Evolutionary conservation across 2,888 invertebrate genomes (phyloP).

Genomic region (Melanostoma mellinum): DNA sequence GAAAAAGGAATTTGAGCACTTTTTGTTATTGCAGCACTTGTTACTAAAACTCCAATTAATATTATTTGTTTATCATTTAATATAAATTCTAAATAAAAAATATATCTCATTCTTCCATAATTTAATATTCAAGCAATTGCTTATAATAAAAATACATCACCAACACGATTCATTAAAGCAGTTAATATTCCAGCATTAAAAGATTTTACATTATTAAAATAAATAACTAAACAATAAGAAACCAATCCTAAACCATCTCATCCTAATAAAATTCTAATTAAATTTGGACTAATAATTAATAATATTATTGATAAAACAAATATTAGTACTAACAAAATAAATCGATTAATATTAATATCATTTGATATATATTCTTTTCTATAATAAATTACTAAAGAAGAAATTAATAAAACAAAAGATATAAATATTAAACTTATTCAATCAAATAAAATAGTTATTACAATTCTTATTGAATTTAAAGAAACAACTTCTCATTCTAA

Average conservation of each 20-base stretch:
- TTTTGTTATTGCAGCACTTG: constrained; percentile 87
- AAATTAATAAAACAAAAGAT: constrained; percentile 86
- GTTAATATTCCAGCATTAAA: constrained; percentile 89
- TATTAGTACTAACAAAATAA: constrained; percentile 86
- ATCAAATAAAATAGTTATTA: constrained; percentile 84
- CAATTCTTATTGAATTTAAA: constrained; percentile 82
- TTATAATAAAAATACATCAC: constrained; percentile 87
- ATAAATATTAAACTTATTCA: constrained; percentile 86
- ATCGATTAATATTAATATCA: constrained; percentile 85
- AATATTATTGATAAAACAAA: constrained; percentile 87
- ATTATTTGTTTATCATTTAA: constrained; percentile 81
- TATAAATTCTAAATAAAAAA: constrained; percentile 83
- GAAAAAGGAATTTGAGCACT: constrained; percentile 84
- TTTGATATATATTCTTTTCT: constrained; percentile 85
- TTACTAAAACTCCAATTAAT: constrained; percentile 82
- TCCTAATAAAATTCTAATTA: constrained; percentile 88
- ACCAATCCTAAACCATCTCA: constrained; percentile 89
- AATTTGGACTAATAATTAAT: constrained; percentile 87
- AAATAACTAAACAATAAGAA: constrained; percentile 87
- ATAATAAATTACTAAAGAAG: constrained; percentile 86
- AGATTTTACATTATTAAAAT: constrained; percentile 85
- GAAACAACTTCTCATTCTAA: constrained; percentile 84
- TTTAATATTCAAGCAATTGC: constrained; percentile 84
- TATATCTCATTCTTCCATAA: constrained; percentile 84
- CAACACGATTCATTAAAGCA: constrained; percentile 88